Percentiles rank a stretch among this genome's conserved stretches.
Evolutionary conservation across 1,140 invertebrate species (phyloP).

Genomic region (Drosophila pseudoananassae): DNA sequence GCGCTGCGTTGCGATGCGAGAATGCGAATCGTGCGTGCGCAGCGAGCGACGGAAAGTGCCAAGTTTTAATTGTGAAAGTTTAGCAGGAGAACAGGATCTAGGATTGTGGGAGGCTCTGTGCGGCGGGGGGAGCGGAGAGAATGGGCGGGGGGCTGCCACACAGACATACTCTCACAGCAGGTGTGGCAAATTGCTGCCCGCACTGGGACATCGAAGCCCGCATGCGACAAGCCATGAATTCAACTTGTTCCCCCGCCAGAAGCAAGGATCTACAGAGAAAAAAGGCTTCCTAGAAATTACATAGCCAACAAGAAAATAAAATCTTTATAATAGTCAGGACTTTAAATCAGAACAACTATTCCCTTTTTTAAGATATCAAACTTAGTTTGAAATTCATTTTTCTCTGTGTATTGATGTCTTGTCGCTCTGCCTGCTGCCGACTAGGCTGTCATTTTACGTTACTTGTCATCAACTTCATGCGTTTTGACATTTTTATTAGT

Average conservation of each 20-base stretch:
- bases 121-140: neutral
- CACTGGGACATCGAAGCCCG: conserved; percentile 53
- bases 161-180: conserved; percentile 54
- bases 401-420: conserved; percentile 17
- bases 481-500: conserved; percentile 82
- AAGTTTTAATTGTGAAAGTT: conserved; percentile 82
- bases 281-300: neutral
- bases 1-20: conserved; percentile 48
- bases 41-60: conserved; percentile 56
- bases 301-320: neutral
- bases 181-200: conserved; percentile 72
- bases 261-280: conserved; percentile 1
- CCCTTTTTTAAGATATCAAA: no score
- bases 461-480: conserved; percentile 81
- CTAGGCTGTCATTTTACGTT: conserved; percentile 71
- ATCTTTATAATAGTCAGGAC: neutral
- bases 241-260: conserved; percentile 15
- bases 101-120: neutral
- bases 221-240: conserved; percentile 55
- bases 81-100: conserved; percentile 20
- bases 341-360: no score
- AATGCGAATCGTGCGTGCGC: conserved; percentile 55
- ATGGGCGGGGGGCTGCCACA: conserved; percentile 9
- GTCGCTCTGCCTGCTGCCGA: conserved; percentile 25
- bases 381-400: neutral